A percentile compares a stretch with the other conserved stretches of the same genome.
Evolutionary conservation across 2,797 vertebrate genomes (phyloP).

Genomic region (Setipinna tenuifilis): DNA sequence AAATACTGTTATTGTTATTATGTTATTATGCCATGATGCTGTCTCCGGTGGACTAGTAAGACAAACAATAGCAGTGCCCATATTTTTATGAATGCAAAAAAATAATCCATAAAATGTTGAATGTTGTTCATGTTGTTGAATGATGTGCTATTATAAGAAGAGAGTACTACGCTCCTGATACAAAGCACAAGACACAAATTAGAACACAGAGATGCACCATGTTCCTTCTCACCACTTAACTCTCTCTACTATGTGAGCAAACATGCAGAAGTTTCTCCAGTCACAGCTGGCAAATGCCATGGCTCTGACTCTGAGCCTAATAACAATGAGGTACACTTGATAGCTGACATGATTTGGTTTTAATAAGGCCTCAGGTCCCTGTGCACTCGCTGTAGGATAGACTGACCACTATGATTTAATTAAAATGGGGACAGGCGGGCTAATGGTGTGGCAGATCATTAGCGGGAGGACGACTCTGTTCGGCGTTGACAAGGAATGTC

Average conservation of each 20-base stretch:
- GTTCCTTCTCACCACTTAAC: background rate
- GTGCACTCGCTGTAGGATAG: constrained; percentile 9
- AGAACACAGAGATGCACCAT: background rate
- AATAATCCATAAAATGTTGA: no score
- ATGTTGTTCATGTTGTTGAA: no score
- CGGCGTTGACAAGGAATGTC: constrained; percentile 43
- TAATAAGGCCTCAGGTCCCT: constrained; percentile 30
- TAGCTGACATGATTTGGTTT: background rate
- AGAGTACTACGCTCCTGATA: no score
- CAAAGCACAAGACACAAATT: background rate
- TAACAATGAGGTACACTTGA: background rate
- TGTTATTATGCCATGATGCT: background rate
- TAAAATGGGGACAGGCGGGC: constrained; percentile 39
- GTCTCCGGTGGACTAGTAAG: background rate
- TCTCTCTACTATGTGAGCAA: background rate
- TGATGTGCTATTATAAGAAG: no score
- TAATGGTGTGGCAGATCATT: constrained; percentile 41
- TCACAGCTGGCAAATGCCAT: background rate
- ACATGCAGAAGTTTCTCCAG: background rate
- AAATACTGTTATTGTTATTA: no score
- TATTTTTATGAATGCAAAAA: background rate
- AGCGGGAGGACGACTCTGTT: constrained; percentile 37
- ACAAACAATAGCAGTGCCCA: background rate
- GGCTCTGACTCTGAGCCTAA: background rate
- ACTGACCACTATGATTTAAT: constrained; percentile 45